Evolutionary conservation across 2,113 vertebrate species (phyloP).

Genomic region (Plecturocebus donacophilus): DNA sequence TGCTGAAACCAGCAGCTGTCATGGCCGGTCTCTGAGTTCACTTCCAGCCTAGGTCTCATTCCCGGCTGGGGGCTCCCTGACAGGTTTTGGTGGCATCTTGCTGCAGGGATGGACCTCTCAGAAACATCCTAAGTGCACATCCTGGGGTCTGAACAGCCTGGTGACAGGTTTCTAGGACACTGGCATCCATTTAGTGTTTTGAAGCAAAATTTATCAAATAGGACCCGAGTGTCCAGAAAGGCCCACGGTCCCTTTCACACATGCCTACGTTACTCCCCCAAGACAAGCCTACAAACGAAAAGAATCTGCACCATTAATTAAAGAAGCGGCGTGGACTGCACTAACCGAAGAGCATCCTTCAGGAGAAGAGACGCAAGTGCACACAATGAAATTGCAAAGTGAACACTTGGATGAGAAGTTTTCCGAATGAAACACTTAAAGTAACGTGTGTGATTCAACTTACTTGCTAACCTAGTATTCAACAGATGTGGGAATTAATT

Average conservation of each 20-base stretch:
- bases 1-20: neutral
- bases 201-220: slow-evolving; percentile 51
- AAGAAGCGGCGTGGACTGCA: neutral
- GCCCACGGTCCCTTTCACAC: neutral
- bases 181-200: slow-evolving; percentile 23
- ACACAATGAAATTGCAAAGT: neutral
- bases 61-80: neutral
- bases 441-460: neutral
- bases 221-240: slow-evolving; percentile 17
- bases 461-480: neutral
- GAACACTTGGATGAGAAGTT: neutral
- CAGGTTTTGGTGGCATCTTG: neutral
- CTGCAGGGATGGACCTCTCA: too few relatives aligned
- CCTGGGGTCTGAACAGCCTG: neutral
- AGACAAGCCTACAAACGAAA: neutral
- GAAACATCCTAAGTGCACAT: neutral
- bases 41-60: neutral
- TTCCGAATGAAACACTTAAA: slow-evolving; percentile 21
- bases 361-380: neutral
- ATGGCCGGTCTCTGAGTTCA: neutral
- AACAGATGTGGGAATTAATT: neutral
- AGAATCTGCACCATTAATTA: neutral
- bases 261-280: neutral
- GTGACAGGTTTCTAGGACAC: neutral
- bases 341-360: neutral